These are phyloP conservation scores for Amblyornis subalaris DNA, from an alignment of 2,113 vertebrate species.

Conservation along the genomic window DNA sequence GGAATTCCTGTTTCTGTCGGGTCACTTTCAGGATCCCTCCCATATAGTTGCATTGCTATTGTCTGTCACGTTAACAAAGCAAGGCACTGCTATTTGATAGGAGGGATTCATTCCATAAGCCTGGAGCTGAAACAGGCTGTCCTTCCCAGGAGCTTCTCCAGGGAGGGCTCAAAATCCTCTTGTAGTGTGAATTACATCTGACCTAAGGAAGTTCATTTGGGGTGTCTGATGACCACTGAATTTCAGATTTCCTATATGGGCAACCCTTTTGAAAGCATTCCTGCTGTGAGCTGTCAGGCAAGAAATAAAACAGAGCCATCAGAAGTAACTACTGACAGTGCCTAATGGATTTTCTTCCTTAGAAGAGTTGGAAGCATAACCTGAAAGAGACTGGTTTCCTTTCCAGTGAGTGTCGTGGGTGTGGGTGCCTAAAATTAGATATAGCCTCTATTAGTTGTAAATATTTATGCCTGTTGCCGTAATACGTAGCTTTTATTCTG, in stretches of 20 bases:
- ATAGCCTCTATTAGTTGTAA: not conserved
- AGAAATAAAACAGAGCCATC: not conserved
- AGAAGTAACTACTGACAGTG: not conserved
- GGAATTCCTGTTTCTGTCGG: not conserved
- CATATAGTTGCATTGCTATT: not conserved
- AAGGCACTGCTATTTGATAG: not conserved
- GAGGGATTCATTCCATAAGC: not conserved
- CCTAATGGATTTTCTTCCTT: not conserved
- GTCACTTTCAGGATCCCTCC: not conserved
- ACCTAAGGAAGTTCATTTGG: not conserved
- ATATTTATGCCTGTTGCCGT: constrained; percentile 22
- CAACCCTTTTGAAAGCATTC: not conserved
- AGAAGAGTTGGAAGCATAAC: not conserved
- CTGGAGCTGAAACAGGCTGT: not conserved
- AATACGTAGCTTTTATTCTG: not conserved
- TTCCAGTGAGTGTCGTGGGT: not conserved
- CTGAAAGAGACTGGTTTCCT: not conserved
- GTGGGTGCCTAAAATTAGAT: constrained; percentile 6
- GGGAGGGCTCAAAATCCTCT: not conserved
- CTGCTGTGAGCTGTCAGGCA: not conserved
- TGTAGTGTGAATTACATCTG: not conserved
- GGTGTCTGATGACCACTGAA: not conserved
- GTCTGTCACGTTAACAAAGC: not conserved
- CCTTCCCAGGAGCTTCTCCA: not conserved
- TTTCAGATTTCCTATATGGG: not conserved